Percentiles rank a stretch among this genome's conserved stretches.
These are phyloP conservation scores for Arremon aurantiirostris DNA, from an alignment of 2,797 vertebrate species.

Conservation along the genomic window DNA sequence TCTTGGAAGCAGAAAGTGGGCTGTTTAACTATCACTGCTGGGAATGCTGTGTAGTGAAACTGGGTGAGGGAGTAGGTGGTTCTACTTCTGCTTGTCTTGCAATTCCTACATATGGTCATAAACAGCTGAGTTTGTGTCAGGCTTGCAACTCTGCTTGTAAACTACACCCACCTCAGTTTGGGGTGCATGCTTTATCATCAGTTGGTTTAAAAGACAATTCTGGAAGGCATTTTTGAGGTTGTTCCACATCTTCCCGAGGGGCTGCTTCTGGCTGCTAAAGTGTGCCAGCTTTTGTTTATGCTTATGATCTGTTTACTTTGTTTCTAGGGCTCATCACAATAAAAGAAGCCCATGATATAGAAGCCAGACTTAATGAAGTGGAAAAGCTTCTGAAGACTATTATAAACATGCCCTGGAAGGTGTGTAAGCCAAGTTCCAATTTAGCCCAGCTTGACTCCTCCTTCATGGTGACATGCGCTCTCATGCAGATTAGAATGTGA, in stretches of 20 bases:
- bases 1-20: slow-evolving; percentile 6
- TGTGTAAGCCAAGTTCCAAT: slow-evolving; percentile 55
- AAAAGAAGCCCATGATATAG: slow-evolving; percentile 91
- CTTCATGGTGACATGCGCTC: background rate
- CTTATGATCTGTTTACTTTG: background rate
- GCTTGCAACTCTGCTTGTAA: background rate
- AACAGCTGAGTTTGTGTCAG: slow-evolving; percentile 26
- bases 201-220: background rate
- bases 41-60: background rate
- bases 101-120: background rate
- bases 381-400: slow-evolving; percentile 90
- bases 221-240: background rate
- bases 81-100: slow-evolving; percentile 33
- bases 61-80: slow-evolving; percentile 12
- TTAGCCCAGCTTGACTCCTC: background rate
- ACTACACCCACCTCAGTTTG: background rate
- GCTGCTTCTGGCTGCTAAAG: background rate
- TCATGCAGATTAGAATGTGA: background rate
- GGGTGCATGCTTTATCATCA: background rate
- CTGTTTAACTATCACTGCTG: background rate
- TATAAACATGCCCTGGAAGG: slow-evolving; percentile 95
- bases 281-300: background rate
- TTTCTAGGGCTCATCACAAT: slow-evolving; percentile 89
- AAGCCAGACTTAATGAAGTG: slow-evolving; percentile 92
- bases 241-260: background rate